A percentile compares a stretch with the other conserved stretches of the same genome.
These are phyloP conservation scores for Gymnobelideus leadbeateri DNA, from an alignment of 2,113 vertebrate species.

Conservation along the genomic window DNA sequence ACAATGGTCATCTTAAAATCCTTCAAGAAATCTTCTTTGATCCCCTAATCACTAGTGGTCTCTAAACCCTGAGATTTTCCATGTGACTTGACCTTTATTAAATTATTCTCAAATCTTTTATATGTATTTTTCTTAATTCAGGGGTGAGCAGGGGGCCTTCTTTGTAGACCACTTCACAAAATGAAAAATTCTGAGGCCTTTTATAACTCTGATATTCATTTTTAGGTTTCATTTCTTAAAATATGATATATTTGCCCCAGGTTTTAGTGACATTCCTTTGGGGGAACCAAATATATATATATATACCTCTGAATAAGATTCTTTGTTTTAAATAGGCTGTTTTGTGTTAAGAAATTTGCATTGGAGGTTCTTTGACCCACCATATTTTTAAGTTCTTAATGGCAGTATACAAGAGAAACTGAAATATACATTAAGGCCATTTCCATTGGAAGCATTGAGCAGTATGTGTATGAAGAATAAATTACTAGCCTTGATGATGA, in stretches of 20 bases:
- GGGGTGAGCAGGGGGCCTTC: neutral
- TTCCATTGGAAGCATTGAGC: neutral
- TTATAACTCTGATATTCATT: neutral
- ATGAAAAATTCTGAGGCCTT: neutral
- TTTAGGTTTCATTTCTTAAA: neutral
- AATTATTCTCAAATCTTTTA: neutral
- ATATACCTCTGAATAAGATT: conserved; percentile 20
- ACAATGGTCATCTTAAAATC: neutral
- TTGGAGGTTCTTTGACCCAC: neutral
- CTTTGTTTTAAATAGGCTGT: neutral
- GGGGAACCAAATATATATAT: neutral
- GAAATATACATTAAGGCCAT: neutral
- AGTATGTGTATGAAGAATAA: neutral
- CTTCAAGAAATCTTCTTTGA: neutral
- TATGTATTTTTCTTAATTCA: neutral
- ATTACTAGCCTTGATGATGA: neutral
- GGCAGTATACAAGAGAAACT: neutral
- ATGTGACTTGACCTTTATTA: neutral
- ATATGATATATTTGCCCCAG: neutral
- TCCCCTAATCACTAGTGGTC: neutral
- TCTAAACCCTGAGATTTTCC: neutral
- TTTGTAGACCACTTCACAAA: neutral
- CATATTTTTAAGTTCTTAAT: neutral
- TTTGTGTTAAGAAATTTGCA: neutral
- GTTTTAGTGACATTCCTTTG: conserved; percentile 8